Conservation (phyloP, 2,888 invertebrate species). For the Amphipyra berbera region DNA sequence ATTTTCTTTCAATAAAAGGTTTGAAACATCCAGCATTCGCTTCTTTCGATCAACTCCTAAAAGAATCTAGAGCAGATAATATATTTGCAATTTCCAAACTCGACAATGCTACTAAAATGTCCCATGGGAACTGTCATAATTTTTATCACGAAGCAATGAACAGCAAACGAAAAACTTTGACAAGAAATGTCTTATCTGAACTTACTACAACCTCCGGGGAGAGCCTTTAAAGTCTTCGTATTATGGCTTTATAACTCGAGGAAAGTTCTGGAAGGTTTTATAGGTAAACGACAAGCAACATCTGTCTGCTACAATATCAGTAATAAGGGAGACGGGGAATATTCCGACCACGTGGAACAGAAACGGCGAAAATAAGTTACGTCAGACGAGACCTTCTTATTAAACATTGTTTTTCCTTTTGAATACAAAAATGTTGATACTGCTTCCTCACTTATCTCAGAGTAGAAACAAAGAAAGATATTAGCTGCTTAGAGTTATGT, state of each 20-base stretch:
- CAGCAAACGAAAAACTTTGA: conserved; percentile 39
- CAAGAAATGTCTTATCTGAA: conserved; percentile 45
- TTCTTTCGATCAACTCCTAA: background rate
- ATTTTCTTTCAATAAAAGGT: background rate
- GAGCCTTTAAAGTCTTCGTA: conserved; percentile 55
- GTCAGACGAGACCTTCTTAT: conserved; percentile 45
- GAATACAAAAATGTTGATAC: conserved; percentile 18
- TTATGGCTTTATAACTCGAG: conserved; percentile 59
- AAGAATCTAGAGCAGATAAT: background rate
- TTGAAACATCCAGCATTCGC: background rate
- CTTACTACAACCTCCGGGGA: conserved; percentile 41
- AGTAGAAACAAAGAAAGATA: too few relatives aligned
- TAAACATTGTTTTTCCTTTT: conserved; percentile 42
- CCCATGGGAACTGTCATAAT: conserved; percentile 18
- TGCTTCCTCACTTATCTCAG: background rate
- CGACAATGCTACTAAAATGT: conserved; percentile 6
- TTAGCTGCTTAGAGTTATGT: too few relatives aligned
- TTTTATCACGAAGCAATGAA: conserved; percentile 29
- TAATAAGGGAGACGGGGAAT: conserved; percentile 50
- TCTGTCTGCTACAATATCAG: conserved; percentile 63
- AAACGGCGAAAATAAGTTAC: conserved; percentile 51
- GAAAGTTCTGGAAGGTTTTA: conserved; percentile 58
- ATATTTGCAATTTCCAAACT: background rate
- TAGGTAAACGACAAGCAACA: conserved; percentile 63
- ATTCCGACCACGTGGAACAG: conserved; percentile 42